Evolutionary conservation across 2,888 invertebrate species (phyloP).

Genomic region (Macrosiphum euphorbiae): DNA sequence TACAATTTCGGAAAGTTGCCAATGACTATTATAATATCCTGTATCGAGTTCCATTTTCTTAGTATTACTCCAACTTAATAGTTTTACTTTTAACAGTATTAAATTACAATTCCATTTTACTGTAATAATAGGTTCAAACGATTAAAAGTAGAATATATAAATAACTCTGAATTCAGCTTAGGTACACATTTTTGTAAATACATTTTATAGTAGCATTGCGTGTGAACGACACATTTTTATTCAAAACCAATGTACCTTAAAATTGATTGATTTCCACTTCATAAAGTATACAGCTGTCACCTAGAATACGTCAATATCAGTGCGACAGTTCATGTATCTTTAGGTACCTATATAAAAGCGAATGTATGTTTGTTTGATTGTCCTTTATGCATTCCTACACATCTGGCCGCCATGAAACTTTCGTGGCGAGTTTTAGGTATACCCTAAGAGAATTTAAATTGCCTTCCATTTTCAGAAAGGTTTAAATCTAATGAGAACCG

Average conservation of each 20-base stretch:
- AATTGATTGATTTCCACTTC: neutral
- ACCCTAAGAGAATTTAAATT: neutral
- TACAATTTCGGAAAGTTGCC: neutral
- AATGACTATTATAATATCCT: neutral
- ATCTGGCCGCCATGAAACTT: too few relatives aligned
- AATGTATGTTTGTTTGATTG: too few relatives aligned
- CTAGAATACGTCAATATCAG: neutral
- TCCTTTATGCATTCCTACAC: too few relatives aligned
- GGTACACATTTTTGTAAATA: neutral
- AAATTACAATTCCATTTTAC: neutral
- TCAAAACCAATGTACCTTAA: neutral
- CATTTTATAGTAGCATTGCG: constrained; percentile 21
- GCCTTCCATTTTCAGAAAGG: neutral
- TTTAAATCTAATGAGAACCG: neutral
- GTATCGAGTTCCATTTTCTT: neutral
- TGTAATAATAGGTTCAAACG: neutral
- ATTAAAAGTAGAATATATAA: constrained; percentile 14
- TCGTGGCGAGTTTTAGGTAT: too few relatives aligned
- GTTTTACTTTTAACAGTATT: neutral
- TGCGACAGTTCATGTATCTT: neutral
- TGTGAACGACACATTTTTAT: constrained; percentile 23
- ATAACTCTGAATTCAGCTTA: neutral
- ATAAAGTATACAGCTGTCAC: neutral
- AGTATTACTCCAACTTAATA: neutral
- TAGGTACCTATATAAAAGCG: too few relatives aligned